These are phyloP conservation scores for Sardinella longiceps DNA, from an alignment of 2,797 vertebrate genomes.

Conservation along the genomic window DNA sequence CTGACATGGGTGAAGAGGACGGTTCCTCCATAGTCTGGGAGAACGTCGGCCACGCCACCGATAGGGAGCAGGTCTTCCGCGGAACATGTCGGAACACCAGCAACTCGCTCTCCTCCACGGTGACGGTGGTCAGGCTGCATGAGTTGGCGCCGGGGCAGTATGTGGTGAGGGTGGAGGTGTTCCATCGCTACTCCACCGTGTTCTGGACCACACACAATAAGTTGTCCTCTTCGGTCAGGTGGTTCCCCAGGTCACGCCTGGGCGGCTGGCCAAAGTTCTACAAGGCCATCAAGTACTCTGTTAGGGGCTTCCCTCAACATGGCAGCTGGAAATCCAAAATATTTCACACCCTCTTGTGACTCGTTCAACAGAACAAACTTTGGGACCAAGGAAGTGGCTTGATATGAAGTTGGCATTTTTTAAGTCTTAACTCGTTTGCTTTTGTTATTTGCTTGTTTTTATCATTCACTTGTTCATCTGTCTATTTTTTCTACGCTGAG, in stretches of 20 bases:
- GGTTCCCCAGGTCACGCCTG: conserved; percentile 55
- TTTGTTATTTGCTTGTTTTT: background rate
- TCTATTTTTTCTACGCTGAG: background rate
- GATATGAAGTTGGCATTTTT: background rate
- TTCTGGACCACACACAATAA: conserved; percentile 67
- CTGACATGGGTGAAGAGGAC: conserved; percentile 73
- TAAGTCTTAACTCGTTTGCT: background rate
- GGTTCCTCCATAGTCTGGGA: conserved; percentile 71
- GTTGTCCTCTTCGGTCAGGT: conserved; percentile 33
- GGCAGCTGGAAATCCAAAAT: conserved; percentile 68
- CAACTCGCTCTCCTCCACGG: conserved; percentile 62
- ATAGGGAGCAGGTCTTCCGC: conserved; percentile 65
- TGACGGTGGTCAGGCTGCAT: conserved; percentile 67
- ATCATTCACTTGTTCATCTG: background rate
- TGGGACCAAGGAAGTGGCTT: background rate
- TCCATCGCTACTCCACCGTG: conserved; percentile 70
- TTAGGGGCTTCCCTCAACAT: conserved; percentile 56
- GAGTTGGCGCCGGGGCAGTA: conserved; percentile 67
- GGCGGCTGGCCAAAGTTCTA: conserved; percentile 61
- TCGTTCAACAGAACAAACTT: background rate
- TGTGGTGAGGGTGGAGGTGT: conserved; percentile 69
- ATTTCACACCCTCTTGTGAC: conserved; percentile 77
- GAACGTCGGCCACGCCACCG: conserved; percentile 51
- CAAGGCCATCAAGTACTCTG: conserved; percentile 64
- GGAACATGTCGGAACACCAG: conserved; percentile 61